phyloP scores from a whole-genome alignment of 2,888 invertebrate species.

The Apotomis turbidana region DNA sequence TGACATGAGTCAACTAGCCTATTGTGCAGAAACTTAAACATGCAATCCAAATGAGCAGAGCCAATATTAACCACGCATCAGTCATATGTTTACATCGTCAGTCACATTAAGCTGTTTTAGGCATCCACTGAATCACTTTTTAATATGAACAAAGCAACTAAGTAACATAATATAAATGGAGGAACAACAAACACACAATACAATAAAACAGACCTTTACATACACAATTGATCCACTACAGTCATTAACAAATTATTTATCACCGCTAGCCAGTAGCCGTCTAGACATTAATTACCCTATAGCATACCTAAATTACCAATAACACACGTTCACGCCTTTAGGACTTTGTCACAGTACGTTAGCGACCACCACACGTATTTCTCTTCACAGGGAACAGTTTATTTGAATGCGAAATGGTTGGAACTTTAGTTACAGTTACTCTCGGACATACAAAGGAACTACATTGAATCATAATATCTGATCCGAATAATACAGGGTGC shows the following conservation, averaged over 20 bases:
- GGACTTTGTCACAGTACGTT: constrained; percentile 1
- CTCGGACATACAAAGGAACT: constrained; percentile 1
- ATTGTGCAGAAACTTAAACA: too few species aligned
- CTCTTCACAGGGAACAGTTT: background rate
- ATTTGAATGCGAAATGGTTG: constrained; percentile 1
- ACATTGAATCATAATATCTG: constrained; percentile 23
- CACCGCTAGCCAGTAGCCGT: constrained; percentile 22
- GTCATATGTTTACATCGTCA: too few species aligned
- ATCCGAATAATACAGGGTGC: constrained; percentile 22
- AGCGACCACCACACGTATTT: background rate
- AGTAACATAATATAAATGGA: background rate
- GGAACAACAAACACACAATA: background rate
- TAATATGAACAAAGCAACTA: background rate
- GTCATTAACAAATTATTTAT: background rate
- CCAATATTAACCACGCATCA: too few species aligned
- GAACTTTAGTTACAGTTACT: background rate
- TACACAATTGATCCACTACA: constrained; percentile 8
- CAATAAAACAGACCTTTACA: background rate
- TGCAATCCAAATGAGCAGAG: too few species aligned
- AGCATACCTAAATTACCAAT: constrained; percentile 4
- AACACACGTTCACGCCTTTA: background rate
- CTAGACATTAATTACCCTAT: constrained; percentile 2
- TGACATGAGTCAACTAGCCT: too few species aligned
- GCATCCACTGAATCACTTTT: too few species aligned
- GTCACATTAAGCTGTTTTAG: too few species aligned